Evolutionary conservation across 2,888 invertebrate genomes (phyloP), one percentile per base, ranked within the genome.

Genomic region (Bimastos eiseni): DNA sequence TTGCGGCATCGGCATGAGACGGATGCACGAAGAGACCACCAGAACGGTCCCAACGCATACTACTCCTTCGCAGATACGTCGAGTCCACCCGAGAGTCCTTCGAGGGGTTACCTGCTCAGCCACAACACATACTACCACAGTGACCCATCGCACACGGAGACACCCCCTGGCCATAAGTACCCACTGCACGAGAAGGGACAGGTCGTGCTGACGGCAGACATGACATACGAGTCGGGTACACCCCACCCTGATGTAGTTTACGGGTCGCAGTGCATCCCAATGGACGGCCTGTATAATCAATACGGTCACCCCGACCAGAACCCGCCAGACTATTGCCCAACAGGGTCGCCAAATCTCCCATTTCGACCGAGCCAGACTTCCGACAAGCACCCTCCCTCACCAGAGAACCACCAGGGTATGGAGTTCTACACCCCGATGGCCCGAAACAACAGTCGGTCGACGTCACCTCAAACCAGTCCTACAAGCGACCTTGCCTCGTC

Each of bases 291-390:
- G 3, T 36, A 5, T 21, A 84, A 84, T 30, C 36, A 8, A 17
- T 36, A 34, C 37, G n/a, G 4, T 5, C 70, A 70, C 70, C 70
- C 70, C 30, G 70, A 70, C 30, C 70, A 70, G 70, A n/a, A 70
- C 70, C 70, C 70, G 70, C 86, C 86, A 24, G 86, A 86, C 86
- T 86, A 86, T 30, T 86, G 86, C 37, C 86, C 86, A 17, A 86
- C 86, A 8, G 86, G 86, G 36, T 37, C 37, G 24, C 86, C 86
- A 21, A 86, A 86, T 86, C 86, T 86, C 3, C 86, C 86, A 6
- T 86, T 86, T 24, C 34, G 86, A 86, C 86, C 86, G 1, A 37
- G 36, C 37, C 86, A 36, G 21, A 21, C 21, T 5, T 5, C 34
- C 21, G 34, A 86, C 36, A 37, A 37, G 34, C 86, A 86, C 36